Percentiles rank a stretch among this genome's conserved stretches.
Conservation (phyloP, 2,888 invertebrate species). For the Cerastis leucographa region DNA sequence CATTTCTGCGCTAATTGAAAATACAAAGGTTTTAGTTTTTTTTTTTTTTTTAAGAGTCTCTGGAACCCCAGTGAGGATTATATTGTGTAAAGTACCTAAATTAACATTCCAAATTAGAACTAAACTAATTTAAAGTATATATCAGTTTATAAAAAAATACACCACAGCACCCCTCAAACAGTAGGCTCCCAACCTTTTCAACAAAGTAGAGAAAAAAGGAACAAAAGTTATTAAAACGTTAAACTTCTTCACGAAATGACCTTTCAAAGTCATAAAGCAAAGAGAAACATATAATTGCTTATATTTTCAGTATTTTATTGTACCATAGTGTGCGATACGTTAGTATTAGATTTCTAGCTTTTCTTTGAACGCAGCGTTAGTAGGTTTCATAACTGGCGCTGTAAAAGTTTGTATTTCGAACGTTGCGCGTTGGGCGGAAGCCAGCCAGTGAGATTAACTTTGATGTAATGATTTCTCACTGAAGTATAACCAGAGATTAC, state of each 20-base stretch:
- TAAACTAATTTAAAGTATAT: neutral
- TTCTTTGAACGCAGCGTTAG: constrained; percentile 34
- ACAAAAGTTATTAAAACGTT: constrained; percentile 25
- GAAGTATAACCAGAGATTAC: constrained; percentile 53
- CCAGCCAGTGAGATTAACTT: constrained; percentile 61
- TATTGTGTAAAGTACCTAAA: neutral
- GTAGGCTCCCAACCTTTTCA: constrained; percentile 8
- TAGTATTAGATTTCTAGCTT: constrained; percentile 42
- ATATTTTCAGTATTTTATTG: constrained; percentile 52
- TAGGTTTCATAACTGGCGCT: constrained; percentile 54
- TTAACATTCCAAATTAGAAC: neutral
- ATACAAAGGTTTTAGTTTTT: neutral
- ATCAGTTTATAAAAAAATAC: neutral
- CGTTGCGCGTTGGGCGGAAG: constrained; percentile 64
- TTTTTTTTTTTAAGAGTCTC: neutral
- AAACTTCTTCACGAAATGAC: constrained; percentile 25
- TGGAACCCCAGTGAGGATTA: neutral
- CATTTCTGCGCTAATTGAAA: neutral
- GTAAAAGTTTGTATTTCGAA: constrained; percentile 54
- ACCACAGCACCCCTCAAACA: neutral
- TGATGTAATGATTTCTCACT: constrained; percentile 58
- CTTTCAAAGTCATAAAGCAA: constrained; percentile 40
- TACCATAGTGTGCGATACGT: constrained; percentile 30
- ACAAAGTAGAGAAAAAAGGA: neutral
- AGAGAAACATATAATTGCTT: constrained; percentile 45